phyloP scores from a whole-genome alignment of 2,113 vertebrate species.

The Rallus limicola region DNA sequence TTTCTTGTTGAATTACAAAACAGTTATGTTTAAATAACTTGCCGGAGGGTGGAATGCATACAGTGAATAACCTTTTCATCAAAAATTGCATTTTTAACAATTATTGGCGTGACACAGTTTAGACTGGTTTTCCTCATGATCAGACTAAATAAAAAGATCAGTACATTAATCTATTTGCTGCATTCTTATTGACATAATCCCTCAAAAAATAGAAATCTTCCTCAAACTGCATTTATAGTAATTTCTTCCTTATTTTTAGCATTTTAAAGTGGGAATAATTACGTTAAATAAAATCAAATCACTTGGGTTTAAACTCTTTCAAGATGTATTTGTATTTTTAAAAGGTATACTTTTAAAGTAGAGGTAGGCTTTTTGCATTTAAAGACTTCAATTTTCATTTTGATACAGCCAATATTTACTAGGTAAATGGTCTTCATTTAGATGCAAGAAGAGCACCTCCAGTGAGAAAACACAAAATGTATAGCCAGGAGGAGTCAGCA shows the following conservation, averaged over 20 bases:
- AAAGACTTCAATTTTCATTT: neutral
- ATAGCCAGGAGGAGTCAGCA: neutral
- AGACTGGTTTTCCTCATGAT: conserved; percentile 25
- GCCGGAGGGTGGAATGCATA: neutral
- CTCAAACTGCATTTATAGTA: neutral
- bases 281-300: neutral
- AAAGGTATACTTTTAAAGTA: neutral
- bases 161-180: neutral
- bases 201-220: neutral
- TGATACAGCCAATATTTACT: neutral
- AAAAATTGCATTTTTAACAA: neutral
- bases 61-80: neutral
- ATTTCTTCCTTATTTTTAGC: neutral
- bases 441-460: neutral
- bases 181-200: neutral
- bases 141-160: conserved; percentile 1
- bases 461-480: neutral
- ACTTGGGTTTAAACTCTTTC: neutral
- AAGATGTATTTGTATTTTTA: neutral
- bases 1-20: conserved; percentile 15
- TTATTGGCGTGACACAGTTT: neutral
- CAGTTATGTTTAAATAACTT: conserved; percentile 22
- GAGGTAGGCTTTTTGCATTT: neutral
- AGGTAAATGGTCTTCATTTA: neutral
- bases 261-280: neutral